Evolutionary conservation across 2,888 invertebrate species (phyloP).

Genomic region (Brassicogethes aeneus): DNA sequence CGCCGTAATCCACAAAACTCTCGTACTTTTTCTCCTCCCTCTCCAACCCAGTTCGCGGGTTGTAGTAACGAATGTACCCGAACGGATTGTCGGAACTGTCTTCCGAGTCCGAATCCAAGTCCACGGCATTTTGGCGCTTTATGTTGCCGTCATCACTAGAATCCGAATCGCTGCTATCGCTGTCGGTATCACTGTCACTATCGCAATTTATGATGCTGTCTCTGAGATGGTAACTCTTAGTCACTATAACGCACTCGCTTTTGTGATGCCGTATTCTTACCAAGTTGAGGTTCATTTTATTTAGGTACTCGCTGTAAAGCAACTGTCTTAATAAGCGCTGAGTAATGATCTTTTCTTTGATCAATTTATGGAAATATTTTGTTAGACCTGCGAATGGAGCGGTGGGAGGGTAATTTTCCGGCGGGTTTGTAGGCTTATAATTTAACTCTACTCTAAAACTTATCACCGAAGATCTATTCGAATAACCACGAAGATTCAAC

Average conservation of each 20-base stretch:
- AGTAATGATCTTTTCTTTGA: conserved; percentile 62
- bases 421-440: conserved; percentile 56
- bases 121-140: conserved; percentile 52
- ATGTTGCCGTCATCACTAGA: conserved; percentile 40
- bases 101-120: conserved; percentile 40
- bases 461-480: conserved; percentile 46
- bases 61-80: conserved; percentile 59
- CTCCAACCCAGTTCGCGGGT: conserved; percentile 41
- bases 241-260: conserved; percentile 40
- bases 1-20: conserved; percentile 46
- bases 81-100: conserved; percentile 54
- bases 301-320: conserved; percentile 55
- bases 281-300: conserved; percentile 44
- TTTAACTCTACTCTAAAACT: conserved; percentile 34
- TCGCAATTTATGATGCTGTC: conserved; percentile 36
- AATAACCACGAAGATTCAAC: conserved; percentile 48
- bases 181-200: conserved; percentile 42
- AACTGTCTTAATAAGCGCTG: conserved; percentile 64
- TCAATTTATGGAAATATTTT: conserved; percentile 65
- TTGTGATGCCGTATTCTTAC: conserved; percentile 48
- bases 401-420: conserved; percentile 65
- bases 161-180: conserved; percentile 40
- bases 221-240: conserved; percentile 28
- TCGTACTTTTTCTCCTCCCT: conserved; percentile 38
- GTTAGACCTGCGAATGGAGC: conserved; percentile 72